Evolutionary conservation across 2,113 vertebrate genomes (phyloP), one percentile per base, ranked within the genome.

Genomic region (Sapajus apella): DNA sequence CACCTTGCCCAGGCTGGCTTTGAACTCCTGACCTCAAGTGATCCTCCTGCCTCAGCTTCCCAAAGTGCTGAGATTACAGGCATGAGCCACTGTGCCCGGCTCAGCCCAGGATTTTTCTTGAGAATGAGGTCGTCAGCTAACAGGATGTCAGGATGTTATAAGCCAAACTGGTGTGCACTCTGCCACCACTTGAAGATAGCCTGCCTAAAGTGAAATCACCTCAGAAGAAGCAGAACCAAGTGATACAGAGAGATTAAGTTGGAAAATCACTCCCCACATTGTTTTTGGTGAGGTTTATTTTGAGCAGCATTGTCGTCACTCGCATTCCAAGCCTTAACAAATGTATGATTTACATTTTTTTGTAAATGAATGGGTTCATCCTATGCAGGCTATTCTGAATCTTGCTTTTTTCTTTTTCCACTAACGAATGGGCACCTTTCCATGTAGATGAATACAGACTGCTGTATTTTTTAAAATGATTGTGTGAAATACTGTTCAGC

Each of bases 341-440:
- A 94, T 81, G 35, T 17, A 50, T 66, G 35, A 81, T 92, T 95
- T 93, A 50, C 40, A 55, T 75, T 94, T 66, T 66, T 61, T 45
- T 64, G 61, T n/a, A 68, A 90, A 56, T 30, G n/a, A 94, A n/a
- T 64, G 35, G 12, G 21, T 84, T 90, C 18, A 50, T 47, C 14
- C 17, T 35, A 30, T 37, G 13, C 68, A 50, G 55, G 14, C 81
- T 92, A n/a, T 92, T 94, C 32, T 35, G 82, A 85, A 83, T 90
- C 30, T 91, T 86, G 13, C 25, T 32, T 30, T 77, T 75, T 47
- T 68, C 66, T 32, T 45, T 84, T 84, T 32, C 35, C 58, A 45
- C 90, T 92, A 73, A 52, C 32, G 72, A 91, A 52, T 80, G 14
- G 81, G 55, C 50, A 58, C 81, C 45, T 91, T 92, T 91, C 55